Conservation (phyloP, 1,140 invertebrate species). For the Agrypnia vestita region DNA sequence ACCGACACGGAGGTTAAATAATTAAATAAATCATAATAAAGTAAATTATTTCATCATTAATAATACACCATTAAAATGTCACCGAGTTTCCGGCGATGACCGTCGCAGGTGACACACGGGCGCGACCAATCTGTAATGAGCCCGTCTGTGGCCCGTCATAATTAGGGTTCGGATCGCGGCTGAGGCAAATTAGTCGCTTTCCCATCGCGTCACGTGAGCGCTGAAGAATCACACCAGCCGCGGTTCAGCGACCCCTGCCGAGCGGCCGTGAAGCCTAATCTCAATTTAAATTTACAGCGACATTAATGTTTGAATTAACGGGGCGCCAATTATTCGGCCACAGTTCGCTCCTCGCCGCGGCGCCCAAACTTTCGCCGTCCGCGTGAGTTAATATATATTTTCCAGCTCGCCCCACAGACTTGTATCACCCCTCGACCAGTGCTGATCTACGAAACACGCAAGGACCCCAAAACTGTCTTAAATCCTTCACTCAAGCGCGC, state of each 20-base stretch:
- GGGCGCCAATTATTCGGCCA: constrained; percentile 36
- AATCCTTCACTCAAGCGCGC: too few relatives aligned
- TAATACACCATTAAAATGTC: constrained; percentile 19
- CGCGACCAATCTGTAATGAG: constrained; percentile 23
- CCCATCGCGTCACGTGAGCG: constrained; percentile 38
- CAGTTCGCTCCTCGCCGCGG: neutral
- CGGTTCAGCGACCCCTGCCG: constrained; percentile 39
- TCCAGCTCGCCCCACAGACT: too few relatives aligned
- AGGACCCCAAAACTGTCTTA: too few relatives aligned
- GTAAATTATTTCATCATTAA: neutral
- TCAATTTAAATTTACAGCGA: constrained; percentile 59
- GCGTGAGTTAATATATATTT: too few relatives aligned
- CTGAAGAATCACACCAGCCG: constrained; percentile 44
- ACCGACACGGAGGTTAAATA: too few relatives aligned
- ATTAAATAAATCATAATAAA: too few relatives aligned
- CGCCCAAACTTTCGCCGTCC: neutral
- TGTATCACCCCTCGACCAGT: too few relatives aligned
- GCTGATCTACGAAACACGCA: too few relatives aligned
- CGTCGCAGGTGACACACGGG: constrained; percentile 10
- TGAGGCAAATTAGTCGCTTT: constrained; percentile 42
- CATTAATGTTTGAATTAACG: constrained; percentile 56
- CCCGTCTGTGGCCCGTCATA: constrained; percentile 32
- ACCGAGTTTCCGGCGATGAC: constrained; percentile 17
- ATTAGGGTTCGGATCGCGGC: constrained; percentile 11
- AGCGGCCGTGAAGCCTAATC: constrained; percentile 43